Percentiles rank a stretch among this genome's conserved stretches.
Evolutionary conservation across 2,888 invertebrate genomes (phyloP).

Genomic region (Aricia artaxerxes): DNA sequence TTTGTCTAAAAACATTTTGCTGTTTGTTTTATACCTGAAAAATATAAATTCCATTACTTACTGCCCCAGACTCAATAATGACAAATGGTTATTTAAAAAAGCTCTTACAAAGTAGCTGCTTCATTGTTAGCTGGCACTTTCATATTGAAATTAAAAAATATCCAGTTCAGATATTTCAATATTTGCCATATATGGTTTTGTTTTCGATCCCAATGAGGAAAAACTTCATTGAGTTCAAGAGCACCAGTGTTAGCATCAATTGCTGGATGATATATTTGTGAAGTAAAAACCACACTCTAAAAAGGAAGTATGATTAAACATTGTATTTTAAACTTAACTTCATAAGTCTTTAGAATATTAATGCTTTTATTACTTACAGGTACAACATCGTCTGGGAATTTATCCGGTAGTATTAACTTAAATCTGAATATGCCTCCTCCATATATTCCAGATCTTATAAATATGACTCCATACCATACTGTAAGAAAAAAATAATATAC

Average conservation of each 20-base stretch:
- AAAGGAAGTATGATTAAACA: constrained; percentile 40
- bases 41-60: neutral
- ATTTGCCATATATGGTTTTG: constrained; percentile 94
- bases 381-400: constrained; percentile 91
- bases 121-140: constrained; percentile 86
- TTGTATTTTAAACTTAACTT: neutral
- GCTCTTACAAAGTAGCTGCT: constrained; percentile 84
- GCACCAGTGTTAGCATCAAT: constrained; percentile 89
- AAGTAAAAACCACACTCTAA: constrained; percentile 91
- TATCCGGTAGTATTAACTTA: constrained; percentile 90
- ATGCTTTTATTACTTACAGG: constrained; percentile 83
- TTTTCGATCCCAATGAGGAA: constrained; percentile 91
- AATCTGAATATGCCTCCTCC: constrained; percentile 96
- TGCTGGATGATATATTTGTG: constrained; percentile 92
- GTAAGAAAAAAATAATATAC: constrained; percentile 52
- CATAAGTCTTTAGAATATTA: neutral
- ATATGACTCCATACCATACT: constrained; percentile 96
- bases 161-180: constrained; percentile 89
- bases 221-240: constrained; percentile 88
- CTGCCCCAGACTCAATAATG: neutral
- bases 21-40: constrained; percentile 86
- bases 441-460: constrained; percentile 93
- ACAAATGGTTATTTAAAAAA: neutral
- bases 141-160: constrained; percentile 90
- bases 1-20: constrained; percentile 85